Evolutionary conservation across 1,140 invertebrate species (phyloP).

Genomic region (Pseudobourletiella spinata): DNA sequence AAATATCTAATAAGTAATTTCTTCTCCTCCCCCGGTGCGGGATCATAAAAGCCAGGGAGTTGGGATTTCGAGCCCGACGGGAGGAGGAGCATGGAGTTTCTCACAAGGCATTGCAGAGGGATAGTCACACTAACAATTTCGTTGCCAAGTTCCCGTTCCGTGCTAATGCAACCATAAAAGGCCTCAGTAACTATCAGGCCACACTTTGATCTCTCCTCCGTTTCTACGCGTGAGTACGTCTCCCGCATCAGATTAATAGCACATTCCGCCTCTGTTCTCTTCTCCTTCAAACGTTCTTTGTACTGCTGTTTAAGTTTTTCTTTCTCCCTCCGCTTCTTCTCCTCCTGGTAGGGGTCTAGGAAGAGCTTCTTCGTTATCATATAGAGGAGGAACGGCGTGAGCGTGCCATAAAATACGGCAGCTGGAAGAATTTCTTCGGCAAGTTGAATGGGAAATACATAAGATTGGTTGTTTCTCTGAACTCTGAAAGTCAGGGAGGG

Average conservation of each 20-base stretch:
- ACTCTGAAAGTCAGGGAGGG: slow-evolving; percentile 59
- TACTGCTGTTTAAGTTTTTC: slow-evolving; percentile 65
- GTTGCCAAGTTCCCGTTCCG: slow-evolving; percentile 38
- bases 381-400: slow-evolving; percentile 72
- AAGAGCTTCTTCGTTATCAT: slow-evolving; percentile 72
- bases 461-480: slow-evolving; percentile 74
- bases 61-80: slow-evolving; percentile 63
- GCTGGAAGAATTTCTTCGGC: slow-evolving; percentile 81
- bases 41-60: slow-evolving; percentile 93
- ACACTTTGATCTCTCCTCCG: slow-evolving; percentile 64
- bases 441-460: slow-evolving; percentile 78
- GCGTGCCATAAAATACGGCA: slow-evolving; percentile 85
- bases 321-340: slow-evolving; percentile 63
- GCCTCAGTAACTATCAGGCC: slow-evolving; percentile 81
- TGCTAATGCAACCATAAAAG: slow-evolving; percentile 54
- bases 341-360: slow-evolving; percentile 72
- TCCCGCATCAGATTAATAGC: slow-evolving; percentile 62
- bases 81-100: slow-evolving; percentile 75
- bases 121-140: slow-evolving; percentile 86
- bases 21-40: slow-evolving; percentile 88
- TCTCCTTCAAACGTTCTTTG: slow-evolving; percentile 56
- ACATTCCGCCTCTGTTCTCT: slow-evolving; percentile 69
- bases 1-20: slow-evolving; percentile 75
- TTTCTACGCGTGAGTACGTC: slow-evolving; percentile 62
- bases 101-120: slow-evolving; percentile 85